Conservation (phyloP, 2,888 invertebrate species). For the Epirrhoe alternata region DNA sequence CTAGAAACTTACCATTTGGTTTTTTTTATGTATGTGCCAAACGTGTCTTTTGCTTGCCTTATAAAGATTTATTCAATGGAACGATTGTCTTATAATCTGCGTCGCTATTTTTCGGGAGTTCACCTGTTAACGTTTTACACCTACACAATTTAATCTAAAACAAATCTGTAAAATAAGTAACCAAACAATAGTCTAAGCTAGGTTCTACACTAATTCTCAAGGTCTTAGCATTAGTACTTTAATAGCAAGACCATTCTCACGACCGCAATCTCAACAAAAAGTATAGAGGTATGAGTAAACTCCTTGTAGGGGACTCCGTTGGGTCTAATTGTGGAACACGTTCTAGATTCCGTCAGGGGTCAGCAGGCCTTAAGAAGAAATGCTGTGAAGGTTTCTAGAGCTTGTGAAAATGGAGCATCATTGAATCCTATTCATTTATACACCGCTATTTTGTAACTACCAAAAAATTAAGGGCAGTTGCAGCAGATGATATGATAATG, state of each 20-base stretch:
- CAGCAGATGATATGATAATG: too few relatives aligned
- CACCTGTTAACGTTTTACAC: too few relatives aligned
- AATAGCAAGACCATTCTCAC: slow-evolving; percentile 44
- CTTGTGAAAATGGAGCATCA: slow-evolving; percentile 5
- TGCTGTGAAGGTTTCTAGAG: slow-evolving; percentile 24
- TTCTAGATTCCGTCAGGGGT: slow-evolving; percentile 43
- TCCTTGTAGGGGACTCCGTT: slow-evolving; percentile 63
- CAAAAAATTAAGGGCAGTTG: too few relatives aligned
- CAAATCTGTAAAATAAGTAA: neutral
- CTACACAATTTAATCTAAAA: neutral
- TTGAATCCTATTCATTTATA: neutral
- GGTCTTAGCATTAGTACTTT: slow-evolving; percentile 40
- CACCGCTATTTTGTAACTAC: too few relatives aligned
- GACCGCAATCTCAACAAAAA: slow-evolving; percentile 43
- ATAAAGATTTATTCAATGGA: too few relatives aligned
- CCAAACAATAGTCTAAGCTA: neutral
- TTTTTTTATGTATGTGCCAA: too few relatives aligned
- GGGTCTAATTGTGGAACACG: slow-evolving; percentile 50
- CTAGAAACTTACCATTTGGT: too few relatives aligned
- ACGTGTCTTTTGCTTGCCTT: too few relatives aligned
- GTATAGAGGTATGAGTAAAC: slow-evolving; percentile 44
- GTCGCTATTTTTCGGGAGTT: too few relatives aligned
- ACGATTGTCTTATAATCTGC: too few relatives aligned
- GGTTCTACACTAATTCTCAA: slow-evolving; percentile 29
- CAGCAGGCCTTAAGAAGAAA: slow-evolving; percentile 35